Evolutionary conservation across 2,888 invertebrate species (phyloP).

Genomic region (Leucania comma): DNA sequence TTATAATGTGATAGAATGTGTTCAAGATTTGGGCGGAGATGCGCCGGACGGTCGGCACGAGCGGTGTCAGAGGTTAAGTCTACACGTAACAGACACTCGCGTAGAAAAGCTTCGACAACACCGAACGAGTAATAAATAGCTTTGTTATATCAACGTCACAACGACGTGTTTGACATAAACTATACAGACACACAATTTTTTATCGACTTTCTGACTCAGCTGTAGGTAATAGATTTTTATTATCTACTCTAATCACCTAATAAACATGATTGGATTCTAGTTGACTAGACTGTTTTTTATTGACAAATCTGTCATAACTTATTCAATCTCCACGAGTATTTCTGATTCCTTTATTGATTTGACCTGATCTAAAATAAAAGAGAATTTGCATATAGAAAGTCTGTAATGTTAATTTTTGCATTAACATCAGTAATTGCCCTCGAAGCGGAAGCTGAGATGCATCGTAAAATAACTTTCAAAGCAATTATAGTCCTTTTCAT

Average conservation of each 20-base stretch:
- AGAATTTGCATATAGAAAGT: constrained; percentile 78
- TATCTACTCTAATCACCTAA: constrained; percentile 22
- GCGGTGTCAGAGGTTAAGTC: constrained; percentile 69
- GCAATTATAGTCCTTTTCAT: constrained; percentile 79
- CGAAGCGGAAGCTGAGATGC: constrained; percentile 68
- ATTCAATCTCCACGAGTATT: constrained; percentile 29
- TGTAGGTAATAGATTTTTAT: constrained; percentile 48
- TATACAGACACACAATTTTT: constrained; percentile 25
- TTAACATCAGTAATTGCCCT: constrained; percentile 72
- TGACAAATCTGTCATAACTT: constrained; percentile 30
- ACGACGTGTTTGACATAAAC: constrained; percentile 20
- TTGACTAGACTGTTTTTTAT: constrained; percentile 25
- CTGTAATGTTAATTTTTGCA: constrained; percentile 71
- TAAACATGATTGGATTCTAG: constrained; percentile 47
- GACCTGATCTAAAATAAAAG: constrained; percentile 66
- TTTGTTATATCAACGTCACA: constrained; percentile 39
- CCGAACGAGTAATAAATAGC: constrained; percentile 29
- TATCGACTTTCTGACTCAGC: constrained; percentile 29
- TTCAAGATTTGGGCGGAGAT: constrained; percentile 35
- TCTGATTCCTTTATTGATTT: constrained; percentile 40
- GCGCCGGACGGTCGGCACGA: constrained; percentile 52
- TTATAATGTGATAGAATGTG: constrained; percentile 56
- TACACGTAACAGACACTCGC: constrained; percentile 39
- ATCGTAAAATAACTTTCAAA: constrained; percentile 83
- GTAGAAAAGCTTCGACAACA: constrained; percentile 29